Conservation (phyloP, 2,888 invertebrate genomes). For the Spatulosminthurus flaviceps region DNA sequence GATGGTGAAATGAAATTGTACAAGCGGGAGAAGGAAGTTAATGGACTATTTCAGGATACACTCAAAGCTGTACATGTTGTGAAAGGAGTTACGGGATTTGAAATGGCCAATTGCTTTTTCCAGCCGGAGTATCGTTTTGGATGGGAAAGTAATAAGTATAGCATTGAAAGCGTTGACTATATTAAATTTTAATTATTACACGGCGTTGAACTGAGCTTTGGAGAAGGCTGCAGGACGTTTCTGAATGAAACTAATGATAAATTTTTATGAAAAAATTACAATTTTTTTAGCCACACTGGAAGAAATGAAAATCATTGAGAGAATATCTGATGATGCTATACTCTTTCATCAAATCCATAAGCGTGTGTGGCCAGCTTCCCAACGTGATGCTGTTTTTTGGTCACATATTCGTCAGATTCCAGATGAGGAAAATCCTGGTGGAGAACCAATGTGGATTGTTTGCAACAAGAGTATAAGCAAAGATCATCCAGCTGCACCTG, state of each 20-base stretch:
- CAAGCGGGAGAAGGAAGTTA: constrained; percentile 30
- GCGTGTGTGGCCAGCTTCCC: constrained; percentile 98
- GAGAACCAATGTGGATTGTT: constrained; percentile 81
- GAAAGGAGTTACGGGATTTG: constrained; percentile 33
- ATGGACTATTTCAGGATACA: constrained; percentile 31
- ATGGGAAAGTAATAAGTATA: constrained; percentile 32
- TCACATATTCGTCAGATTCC: constrained; percentile 82
- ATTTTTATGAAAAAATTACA: too few species aligned
- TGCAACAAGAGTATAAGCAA: constrained; percentile 76
- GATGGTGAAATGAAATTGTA: constrained; percentile 41
- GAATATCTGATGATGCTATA: constrained; percentile 84
- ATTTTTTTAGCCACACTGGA: constrained; percentile 85
- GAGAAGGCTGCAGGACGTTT: too few species aligned
- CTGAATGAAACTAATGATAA: too few species aligned
- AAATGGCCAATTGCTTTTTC: constrained; percentile 32
- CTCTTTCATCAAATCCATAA: constrained; percentile 96
- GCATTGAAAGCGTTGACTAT: too few species aligned
- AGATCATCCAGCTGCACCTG: constrained; percentile 16
- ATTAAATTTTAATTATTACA: too few species aligned
- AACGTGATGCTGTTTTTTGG: constrained; percentile 98
- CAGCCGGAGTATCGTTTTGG: constrained; percentile 30
- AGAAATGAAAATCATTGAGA: constrained; percentile 91
- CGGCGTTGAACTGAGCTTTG: too few species aligned
- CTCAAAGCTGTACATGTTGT: constrained; percentile 36
- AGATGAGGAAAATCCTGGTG: constrained; percentile 70